Evolutionary conservation across 2,888 invertebrate species (phyloP), one percentile per base, ranked within the genome.

Genomic region (Vanessa cardui): DNA sequence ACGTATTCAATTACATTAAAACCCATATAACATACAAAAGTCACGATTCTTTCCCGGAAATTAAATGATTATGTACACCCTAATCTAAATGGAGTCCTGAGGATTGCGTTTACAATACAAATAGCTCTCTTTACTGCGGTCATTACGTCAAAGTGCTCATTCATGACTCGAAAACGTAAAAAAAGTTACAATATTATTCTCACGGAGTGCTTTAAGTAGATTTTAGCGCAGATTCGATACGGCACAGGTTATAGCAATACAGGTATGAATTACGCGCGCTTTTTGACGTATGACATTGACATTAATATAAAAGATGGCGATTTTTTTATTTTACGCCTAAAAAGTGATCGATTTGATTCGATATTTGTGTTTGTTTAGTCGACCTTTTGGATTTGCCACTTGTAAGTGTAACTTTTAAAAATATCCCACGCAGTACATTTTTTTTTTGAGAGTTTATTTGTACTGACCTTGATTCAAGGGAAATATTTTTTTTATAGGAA

Each of bases 71-170:
- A 64, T 62, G 47, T 59, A 47, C 66, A 70, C 70, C 68, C 65
- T 70, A 68, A 58, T 12, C 59, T 78, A 73, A 75, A 78, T 77
- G 75, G 73, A 79, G 79, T 75, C 74, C 77, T 81, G 81, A 83
- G 73, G 74, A 79, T 77, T 73, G 67, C 74, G 74, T 72, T 74
- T 77, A 89, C 87, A 88, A 89, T 85, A 85, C 87, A 87, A 90
- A 90, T 88, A 80, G 82, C 79, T 82, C 87, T 86, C 89, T 89
- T 91, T 89, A 85, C 86, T 82, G 80, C 80, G 85, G 85, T 86
- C 86, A 90, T 88, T 89, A 87, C 86, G 73, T 64, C 69, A 86
- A 86, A 88, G 88, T 79, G 76, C 77, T 80, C 89, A 91, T 90
- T 90, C 88, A 91, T 83, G 76, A 76, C 68, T 56, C 68, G 39